Evolutionary conservation across 1,140 invertebrate genomes (phyloP).

Genomic region (Drosophila athabasca): DNA sequence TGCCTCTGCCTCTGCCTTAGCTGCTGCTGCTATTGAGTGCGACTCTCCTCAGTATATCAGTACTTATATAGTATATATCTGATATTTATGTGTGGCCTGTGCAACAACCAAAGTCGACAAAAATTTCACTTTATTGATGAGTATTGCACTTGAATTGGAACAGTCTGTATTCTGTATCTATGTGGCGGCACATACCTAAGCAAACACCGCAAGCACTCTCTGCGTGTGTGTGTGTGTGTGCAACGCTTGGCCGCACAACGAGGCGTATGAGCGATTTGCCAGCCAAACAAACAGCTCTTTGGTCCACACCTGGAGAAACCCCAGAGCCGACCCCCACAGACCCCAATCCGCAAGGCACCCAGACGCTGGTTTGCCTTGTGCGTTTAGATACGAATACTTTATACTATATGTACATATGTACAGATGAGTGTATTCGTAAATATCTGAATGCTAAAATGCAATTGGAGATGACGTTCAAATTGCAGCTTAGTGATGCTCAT

Average conservation of each 20-base stretch:
- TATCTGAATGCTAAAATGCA: constrained; percentile 15
- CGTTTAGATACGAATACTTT: constrained; percentile 17
- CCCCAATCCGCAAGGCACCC: constrained; percentile 14
- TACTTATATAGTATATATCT: constrained; percentile 38
- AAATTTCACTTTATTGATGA: constrained; percentile 78
- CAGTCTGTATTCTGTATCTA: constrained; percentile 23
- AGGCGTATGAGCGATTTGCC: constrained; percentile 74
- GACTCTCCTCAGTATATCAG: constrained; percentile 13
- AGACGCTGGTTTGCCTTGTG: constrained; percentile 38
- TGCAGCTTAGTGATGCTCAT: no score
- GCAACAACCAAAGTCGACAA: constrained; percentile 38
- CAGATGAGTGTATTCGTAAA: no score
- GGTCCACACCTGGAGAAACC: constrained; percentile 5
- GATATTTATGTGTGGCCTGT: constrained; percentile 31
- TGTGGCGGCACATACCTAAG: constrained; percentile 30
- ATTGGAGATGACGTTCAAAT: constrained; percentile 47
- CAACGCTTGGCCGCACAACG: constrained; percentile 73
- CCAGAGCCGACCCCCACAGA: constrained; percentile 28
- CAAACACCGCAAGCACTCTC: constrained; percentile 9
- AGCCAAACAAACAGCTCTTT: constrained; percentile 65
- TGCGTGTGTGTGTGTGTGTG: constrained; percentile 45
- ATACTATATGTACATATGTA: not conserved
- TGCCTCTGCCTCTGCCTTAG: constrained; percentile 4
- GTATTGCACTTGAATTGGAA: constrained; percentile 70
- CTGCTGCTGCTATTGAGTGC: constrained; percentile 19